phyloP scores from a whole-genome alignment of 2,113 vertebrate genomes.

The Amblyopsis rosae region DNA sequence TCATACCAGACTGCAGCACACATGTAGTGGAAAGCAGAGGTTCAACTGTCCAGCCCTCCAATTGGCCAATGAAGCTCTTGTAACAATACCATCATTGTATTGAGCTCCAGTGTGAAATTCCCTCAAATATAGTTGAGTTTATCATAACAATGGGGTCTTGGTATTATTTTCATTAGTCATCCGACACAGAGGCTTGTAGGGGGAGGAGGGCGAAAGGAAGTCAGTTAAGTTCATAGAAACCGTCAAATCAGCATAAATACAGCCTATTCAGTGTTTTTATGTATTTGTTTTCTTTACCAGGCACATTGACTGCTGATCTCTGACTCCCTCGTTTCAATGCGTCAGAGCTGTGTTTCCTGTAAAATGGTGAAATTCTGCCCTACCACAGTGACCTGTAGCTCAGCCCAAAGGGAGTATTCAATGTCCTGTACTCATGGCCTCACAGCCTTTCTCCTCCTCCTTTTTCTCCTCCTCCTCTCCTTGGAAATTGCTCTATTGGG shows the following conservation, averaged over 20 bases:
- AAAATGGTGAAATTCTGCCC: conserved; percentile 66
- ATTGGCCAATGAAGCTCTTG: neutral
- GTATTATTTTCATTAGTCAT: conserved; percentile 40
- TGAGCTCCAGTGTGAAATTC: neutral
- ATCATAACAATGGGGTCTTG: conserved; percentile 7
- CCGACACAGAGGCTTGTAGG: conserved; percentile 30
- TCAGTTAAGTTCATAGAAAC: conserved; percentile 28
- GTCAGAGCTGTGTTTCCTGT: conserved; percentile 57
- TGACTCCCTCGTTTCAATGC: conserved; percentile 17
- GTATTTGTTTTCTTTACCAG: neutral
- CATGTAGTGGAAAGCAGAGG: neutral
- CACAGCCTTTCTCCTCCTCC: conserved; percentile 44
- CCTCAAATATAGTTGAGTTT: neutral
- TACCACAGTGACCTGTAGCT: conserved; percentile 52
- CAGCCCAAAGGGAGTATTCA: conserved; percentile 66
- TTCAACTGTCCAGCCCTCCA: neutral
- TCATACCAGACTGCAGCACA: neutral
- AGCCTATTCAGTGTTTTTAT: conserved; percentile 35
- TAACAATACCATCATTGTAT: neutral
- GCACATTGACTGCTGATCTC: conserved; percentile 19
- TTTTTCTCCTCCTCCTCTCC: conserved; percentile 34
- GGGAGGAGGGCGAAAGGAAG: conserved; percentile 4
- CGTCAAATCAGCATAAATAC: conserved; percentile 58
- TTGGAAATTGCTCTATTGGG: conserved; percentile 38
- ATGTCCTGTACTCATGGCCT: conserved; percentile 54